Base-by-base conservation (phyloP, 2,797 vertebrate genomes). In the Salmo trutta region DNA sequence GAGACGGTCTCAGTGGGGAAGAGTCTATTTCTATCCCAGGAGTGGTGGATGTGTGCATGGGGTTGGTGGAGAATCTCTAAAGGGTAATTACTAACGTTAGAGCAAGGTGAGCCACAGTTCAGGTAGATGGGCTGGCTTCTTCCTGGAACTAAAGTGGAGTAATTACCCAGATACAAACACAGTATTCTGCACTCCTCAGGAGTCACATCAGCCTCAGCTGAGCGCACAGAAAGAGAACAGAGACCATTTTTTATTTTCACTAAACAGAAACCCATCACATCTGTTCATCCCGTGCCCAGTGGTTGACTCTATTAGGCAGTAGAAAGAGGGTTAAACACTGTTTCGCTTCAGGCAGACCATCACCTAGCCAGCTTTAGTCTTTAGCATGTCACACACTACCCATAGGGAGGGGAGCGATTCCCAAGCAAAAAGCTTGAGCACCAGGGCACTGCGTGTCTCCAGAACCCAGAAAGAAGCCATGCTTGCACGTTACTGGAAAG, bases 51-150 rank as follows among this genome's bases (percentile, higher is more conserved):
- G 56, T 41, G 56, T 64, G 29, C 17, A 21, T 21, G 53, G 65
- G 24, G 27, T 67, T 15, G 31, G 15, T 21, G 29, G 14, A 21
- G 29, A 62, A 17, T 74, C 72, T 74, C 33, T 54, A 64, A 33
- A 74, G 56, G 73, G 56, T 64, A 74, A 74, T 74, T 74, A 74
- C 54, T 27, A 41, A 14, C 4, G 19, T 74, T 64, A 74, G 54
- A 24, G 54, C 56, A 74, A 64, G 56, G 73, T 36, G 73, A 74
- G 73, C 31, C 56, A 41, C 54, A 47, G 73, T 64, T 64, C 73
- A 64, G 73, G 56, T 74, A 33, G n/a, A 41, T 47, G 31, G 31
- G 31, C 8, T 41, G 19, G 19, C 56, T 33, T 41, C 33, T 31
- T 41, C 19, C 17, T 15, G 21, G 56, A 41, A n/a, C 56, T 33